A percentile compares a stretch with the other conserved stretches of the same genome.
phyloP scores from a whole-genome alignment of 2,888 invertebrate genomes.

The Malacosoma neustria region DNA sequence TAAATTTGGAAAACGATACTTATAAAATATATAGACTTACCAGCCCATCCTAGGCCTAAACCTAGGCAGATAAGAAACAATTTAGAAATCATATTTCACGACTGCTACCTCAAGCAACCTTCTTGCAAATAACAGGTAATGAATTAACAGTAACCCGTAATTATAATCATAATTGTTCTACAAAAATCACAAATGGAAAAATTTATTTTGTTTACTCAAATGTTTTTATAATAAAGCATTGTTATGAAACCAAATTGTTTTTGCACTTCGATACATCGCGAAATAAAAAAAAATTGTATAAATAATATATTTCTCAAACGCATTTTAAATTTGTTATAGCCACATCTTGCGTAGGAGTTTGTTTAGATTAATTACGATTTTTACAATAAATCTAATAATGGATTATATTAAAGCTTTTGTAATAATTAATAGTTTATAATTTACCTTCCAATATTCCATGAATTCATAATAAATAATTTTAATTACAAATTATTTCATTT shows the following conservation, averaged over 20 bases:
- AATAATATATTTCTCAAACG: neutral
- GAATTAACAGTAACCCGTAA: neutral
- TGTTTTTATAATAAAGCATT: constrained; percentile 1
- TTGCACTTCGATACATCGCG: neutral
- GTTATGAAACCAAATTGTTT: neutral
- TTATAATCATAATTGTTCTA: neutral
- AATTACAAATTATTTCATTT: too few species aligned
- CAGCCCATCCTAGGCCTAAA: neutral
- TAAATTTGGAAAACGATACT: too few species aligned
- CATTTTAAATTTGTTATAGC: neutral
- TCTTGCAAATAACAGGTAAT: neutral
- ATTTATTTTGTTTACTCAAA: constrained; percentile 6
- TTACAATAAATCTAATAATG: neutral
- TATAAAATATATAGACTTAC: neutral
- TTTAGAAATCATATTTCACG: neutral
- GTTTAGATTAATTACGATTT: neutral
- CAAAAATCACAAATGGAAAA: constrained; percentile 2
- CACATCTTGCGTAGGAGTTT: neutral
- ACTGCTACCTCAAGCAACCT: neutral
- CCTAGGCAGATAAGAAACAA: neutral
- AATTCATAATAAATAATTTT: too few species aligned
- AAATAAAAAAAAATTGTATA: neutral
- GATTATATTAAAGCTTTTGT: too few species aligned
- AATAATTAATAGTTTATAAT: too few species aligned
- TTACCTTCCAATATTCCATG: too few species aligned